Evolutionary conservation across 2,888 invertebrate genomes (phyloP), one percentile per base, ranked within the genome.

Genomic region (Crematogaster levior): DNA sequence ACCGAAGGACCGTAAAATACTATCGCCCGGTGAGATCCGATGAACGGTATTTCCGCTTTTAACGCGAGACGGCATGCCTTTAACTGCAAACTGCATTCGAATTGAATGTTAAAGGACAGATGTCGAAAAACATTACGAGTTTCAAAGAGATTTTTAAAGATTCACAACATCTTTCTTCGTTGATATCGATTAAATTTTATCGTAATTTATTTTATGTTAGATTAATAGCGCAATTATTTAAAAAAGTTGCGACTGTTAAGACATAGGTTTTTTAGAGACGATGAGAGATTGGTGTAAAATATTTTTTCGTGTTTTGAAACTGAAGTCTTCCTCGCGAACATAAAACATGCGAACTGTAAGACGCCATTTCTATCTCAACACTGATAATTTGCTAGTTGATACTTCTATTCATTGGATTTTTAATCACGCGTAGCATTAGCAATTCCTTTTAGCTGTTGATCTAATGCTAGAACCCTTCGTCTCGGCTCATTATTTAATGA

Each of bases 41-140:
- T 79, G 43, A 79, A 43, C 60, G 80, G 21, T 60, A 81, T 75
- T 80, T 74, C 60, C 77, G 60, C 72, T 61, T 37, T 79, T 81
- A 75, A 75, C 37, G 80, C 21, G 48, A 21, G 61, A 81, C 68
- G 18, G 40, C 40, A 15, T 27, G 66, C 12, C 53, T 65, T 40
- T 12, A n/a, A n/a, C n/a, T n/a, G n/a, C n/a, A n/a, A n/a, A n/a
- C n/a, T n/a, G n/a, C n/a, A n/a, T n/a, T n/a, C n/a, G 58, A 40
- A 58, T 73, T 68, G 37, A 46, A 70, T 79, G 24, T 34, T 9
- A 18, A 9, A 15, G 9, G 53, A 43, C 15, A 40, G 43, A 21
- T 30, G 30, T 56, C 56, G 24, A 43, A 43, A 21, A 66, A 56
- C 40, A 43, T 34, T n/a, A 15, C 53, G 24, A 34, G 12, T 34